These are phyloP conservation scores for Brachypteracias leptosomus DNA, from an alignment of 2,113 vertebrate genomes.

Conservation along the genomic window DNA sequence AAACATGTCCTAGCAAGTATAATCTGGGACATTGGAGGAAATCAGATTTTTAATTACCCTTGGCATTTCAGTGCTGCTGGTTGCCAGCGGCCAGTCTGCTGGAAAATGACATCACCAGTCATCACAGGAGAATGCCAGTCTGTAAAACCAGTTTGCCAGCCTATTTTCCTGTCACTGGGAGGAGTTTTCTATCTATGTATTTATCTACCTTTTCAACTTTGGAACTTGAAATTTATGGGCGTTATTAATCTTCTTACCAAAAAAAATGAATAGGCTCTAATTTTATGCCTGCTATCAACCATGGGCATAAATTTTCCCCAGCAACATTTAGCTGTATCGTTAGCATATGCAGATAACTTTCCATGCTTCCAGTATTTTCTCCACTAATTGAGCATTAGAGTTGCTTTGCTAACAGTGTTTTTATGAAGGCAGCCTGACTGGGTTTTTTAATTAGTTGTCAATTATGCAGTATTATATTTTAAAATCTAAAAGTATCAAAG, in stretches of 20 bases:
- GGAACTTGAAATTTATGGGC: neutral
- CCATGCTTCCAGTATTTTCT: neutral
- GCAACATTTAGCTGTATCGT: neutral
- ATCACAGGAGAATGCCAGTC: neutral
- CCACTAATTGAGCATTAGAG: neutral
- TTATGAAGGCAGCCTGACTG: neutral
- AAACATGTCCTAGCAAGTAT: neutral
- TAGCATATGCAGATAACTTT: neutral
- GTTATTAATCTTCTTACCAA: neutral
- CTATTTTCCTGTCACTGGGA: neutral
- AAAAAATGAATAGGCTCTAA: neutral
- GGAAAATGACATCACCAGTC: neutral
- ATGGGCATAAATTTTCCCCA: neutral
- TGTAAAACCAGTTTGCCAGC: neutral
- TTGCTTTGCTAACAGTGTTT: neutral
- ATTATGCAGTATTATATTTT: neutral
- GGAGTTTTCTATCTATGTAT: neutral
- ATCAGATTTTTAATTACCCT: neutral
- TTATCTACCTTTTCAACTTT: neutral
- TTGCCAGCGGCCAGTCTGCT: neutral
- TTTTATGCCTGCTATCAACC: neutral
- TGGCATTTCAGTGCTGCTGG: neutral
- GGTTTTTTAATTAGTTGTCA: slow-evolving; percentile 6
- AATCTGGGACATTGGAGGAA: neutral
- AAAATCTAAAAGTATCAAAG: neutral